Evolutionary conservation across 1,140 invertebrate genomes (phyloP).

Genomic region (Reticulitermes speratus): DNA sequence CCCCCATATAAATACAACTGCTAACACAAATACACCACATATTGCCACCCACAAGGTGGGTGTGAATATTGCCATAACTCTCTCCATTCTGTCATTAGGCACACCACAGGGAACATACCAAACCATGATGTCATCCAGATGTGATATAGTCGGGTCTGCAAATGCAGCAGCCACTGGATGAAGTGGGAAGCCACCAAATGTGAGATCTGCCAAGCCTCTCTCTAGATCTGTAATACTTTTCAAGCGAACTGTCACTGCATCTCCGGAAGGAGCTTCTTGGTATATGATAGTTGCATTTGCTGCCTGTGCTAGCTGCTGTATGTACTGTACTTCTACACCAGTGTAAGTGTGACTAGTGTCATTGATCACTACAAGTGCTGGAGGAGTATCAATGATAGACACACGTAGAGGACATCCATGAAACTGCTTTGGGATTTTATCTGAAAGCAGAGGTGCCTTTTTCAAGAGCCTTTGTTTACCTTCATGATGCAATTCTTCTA

Average conservation of each 20-base stretch:
- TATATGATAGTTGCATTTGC: not conserved
- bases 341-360: not conserved
- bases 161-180: not conserved
- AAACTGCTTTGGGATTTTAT: not conserved
- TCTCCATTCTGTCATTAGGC: not conserved
- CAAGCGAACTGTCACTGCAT: not conserved
- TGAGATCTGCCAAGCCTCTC: not conserved
- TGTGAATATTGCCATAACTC: not conserved
- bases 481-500: not conserved
- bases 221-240: not conserved
- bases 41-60: not conserved
- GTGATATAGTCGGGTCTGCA: not conserved
- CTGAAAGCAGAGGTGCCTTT: not conserved
- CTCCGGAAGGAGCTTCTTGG: not conserved
- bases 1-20: not conserved
- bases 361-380: not conserved
- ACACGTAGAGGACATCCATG: not conserved
- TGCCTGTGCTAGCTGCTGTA: not conserved
- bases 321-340: not conserved
- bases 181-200: not conserved
- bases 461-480: not conserved
- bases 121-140: not conserved
- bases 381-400: not conserved
- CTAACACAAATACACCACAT: not conserved
- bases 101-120: not conserved